Base-by-base conservation (phyloP, 1,140 invertebrate species). In the Philotrypesis tridentata region DNA sequence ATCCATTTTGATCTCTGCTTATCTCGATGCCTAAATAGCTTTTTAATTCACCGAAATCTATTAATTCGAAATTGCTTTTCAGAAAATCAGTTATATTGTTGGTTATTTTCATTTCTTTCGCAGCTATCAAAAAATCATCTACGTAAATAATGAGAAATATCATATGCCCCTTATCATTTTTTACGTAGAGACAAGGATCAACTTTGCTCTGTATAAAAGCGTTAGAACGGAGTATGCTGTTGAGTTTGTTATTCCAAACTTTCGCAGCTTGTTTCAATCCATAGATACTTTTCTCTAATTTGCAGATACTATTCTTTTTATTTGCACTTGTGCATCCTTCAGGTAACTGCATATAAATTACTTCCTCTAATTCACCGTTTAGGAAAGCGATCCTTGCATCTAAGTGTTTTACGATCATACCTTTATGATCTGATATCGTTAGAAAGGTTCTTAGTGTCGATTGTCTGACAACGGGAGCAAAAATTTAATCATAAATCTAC, bases 301-400 rank as follows among this genome's bases (percentile, higher is more conserved):
- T 27, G 8, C 25, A 61, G 1, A 73, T 21, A 9, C 11, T 68
- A 17, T 73, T 55, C 2, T 0, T 9, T 8, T 6, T 29, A 6
- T 25, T 14, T 37, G 33, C 33, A 37, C 33, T 37, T 37, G 33
- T 37, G 25, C 33, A 43, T n/a, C 31, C 27, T 61, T 76, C 55
- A n/a, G 90, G 90, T 61, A 87, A 85, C 60, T 88, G n/a, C 88
- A 90, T 89, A 83, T 85, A 90, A 25, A 91, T 86, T 12, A 75
- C 84, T 83, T 92, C 88, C 37, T 75, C 33, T 14, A 60, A 3
- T 21, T 14, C 33, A 3, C 76, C 65, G 23, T 78, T 65, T 1
- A 78, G 27, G 37, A 29, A 90, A 14, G 89, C 87, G 4, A 87
- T 89, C 61, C 83, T 87, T 1, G 78, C 83, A 33, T 88, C 70